Base-by-base conservation (phyloP, 2,888 invertebrate genomes). In the Chrysolina oricalcia region DNA sequence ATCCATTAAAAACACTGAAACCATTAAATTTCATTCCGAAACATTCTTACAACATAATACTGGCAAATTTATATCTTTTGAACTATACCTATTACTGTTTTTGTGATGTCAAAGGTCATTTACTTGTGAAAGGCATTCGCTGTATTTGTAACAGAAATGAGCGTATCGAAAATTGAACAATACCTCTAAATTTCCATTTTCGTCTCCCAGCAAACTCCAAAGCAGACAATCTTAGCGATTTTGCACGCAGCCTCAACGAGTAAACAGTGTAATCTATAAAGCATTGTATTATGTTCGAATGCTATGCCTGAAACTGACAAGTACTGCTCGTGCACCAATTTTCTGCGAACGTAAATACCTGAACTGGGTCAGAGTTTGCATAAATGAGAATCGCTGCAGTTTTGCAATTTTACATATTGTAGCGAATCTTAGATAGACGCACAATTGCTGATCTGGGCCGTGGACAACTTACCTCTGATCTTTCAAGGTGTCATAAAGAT, bases 111-210 rank as follows among this genome's bases (percentile, higher is more conserved):
- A 59, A 59, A 35, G 59, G 27, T 59, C 59, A 15, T 23, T 1
- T 11, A 59, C 15, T 35, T 27, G 27, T 59, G 35, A 15, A 35
- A 59, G 23, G 23, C 23, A 59, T 15, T 59, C 27, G 41, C 13
- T 53, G 15, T 71, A 23, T 53, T 71, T 53, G 41, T 40, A 21
- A 64, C 64, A 73, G 73, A 77, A 56, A 63, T 70, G 72, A 77
- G 67, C 74, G 77, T 68, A 75, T 70, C 73, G 73, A 77, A 77
- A 77, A 74, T 63, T 68, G 69, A 74, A 73, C 72, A 77, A 73
- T 77, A 67, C 70, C 35, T 66, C 59, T 66, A 69, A 73, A 73
- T 73, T 53, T n/a, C 73, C 73, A 73, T 73, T 69, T 69, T 69
- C 19, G 73, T 64, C 27, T 53, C 53, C 53, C 50, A 73, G 65